phyloP scores from a whole-genome alignment of 2,797 vertebrate species.

The Ambastaia sidthimunki region DNA sequence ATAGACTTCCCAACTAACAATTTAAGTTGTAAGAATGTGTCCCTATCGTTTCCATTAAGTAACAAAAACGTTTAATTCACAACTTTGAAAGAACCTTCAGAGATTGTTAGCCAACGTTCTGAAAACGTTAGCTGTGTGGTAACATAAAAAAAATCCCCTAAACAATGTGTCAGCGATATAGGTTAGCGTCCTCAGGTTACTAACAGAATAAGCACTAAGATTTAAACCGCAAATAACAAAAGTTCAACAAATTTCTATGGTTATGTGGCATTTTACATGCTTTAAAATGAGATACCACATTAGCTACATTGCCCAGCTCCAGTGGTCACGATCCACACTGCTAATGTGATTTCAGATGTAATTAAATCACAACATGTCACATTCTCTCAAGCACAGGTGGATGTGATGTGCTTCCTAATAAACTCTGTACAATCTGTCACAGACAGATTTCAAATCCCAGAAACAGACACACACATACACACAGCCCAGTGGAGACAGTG shows the following conservation, averaged over 20 bases:
- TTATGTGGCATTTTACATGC: not conserved
- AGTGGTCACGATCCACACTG: not conserved
- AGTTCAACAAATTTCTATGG: not conserved
- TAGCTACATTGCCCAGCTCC: not conserved
- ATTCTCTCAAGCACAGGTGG: slow-evolving; percentile 9
- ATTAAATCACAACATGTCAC: not conserved
- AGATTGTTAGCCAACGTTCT: no score
- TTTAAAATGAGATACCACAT: not conserved
- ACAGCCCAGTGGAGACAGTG: slow-evolving; percentile 62
- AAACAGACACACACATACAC: slow-evolving; percentile 7
- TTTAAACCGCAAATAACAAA: no score
- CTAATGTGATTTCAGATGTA: not conserved
- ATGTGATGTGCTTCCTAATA: not conserved
- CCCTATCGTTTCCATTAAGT: no score
- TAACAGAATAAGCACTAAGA: no score
- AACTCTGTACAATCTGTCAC: slow-evolving; percentile 8
- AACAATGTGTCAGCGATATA: no score
- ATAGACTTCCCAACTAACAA: not conserved
- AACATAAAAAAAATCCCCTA: no score
- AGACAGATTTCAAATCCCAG: slow-evolving; percentile 22
- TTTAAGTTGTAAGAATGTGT: no score
- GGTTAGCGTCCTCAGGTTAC: no score
- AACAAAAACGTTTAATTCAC: no score
- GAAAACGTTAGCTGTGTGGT: no score
- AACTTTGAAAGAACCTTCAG: no score